A percentile compares a stretch with the other conserved stretches of the same genome.
Conservation (phyloP, 1,140 invertebrate genomes). For the Drosophila sturtevanti region DNA sequence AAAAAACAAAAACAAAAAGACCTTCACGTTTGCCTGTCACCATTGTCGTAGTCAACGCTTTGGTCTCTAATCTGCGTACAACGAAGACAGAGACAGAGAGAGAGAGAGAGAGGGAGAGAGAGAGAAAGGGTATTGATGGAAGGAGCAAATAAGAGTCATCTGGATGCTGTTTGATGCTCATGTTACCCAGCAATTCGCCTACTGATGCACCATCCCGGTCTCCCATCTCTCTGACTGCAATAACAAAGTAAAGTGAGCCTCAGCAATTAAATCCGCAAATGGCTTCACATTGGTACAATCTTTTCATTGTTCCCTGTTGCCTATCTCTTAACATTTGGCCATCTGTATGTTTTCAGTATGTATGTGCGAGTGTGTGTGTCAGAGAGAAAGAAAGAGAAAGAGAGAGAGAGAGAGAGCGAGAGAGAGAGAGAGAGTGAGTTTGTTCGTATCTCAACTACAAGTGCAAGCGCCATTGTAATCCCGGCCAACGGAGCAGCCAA, state of each 20-base stretch:
- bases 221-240: background rate
- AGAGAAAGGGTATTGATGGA: background rate
- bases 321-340: constrained; percentile 22
- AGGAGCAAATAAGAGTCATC: background rate
- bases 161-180: constrained; percentile 53
- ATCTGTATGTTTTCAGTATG: constrained; percentile 35
- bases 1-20: background rate
- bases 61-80: constrained; percentile 65
- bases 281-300: constrained; percentile 63
- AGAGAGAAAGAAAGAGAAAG: background rate
- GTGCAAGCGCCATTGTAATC: constrained; percentile 55
- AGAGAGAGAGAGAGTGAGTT: background rate
- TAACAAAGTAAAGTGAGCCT: constrained; percentile 50
- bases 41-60: constrained; percentile 41
- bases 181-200: constrained; percentile 27
- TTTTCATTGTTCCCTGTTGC: background rate
- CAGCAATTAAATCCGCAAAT: constrained; percentile 80
- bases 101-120: background rate
- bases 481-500: constrained; percentile 45
- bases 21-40: constrained; percentile 28
- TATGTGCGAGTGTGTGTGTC: background rate
- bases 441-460: constrained; percentile 49
- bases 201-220: background rate
- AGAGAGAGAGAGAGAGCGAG: background rate
- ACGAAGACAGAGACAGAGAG: background rate